Evolutionary conservation across 2,797 vertebrate species (phyloP).

Genomic region (Sphenopsis melanotis): DNA sequence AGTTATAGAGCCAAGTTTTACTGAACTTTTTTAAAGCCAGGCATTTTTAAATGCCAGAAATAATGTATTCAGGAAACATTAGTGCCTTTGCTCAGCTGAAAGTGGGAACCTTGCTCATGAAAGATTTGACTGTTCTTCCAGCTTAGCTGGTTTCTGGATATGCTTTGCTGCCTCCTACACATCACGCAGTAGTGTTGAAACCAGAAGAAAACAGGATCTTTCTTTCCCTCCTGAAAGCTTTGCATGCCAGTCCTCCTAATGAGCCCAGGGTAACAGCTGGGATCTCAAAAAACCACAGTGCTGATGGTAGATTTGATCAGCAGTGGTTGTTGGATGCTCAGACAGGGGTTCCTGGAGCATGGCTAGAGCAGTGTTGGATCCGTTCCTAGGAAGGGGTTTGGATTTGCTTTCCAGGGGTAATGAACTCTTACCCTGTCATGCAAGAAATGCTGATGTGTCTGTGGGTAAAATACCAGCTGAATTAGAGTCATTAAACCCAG

Average conservation of each 20-base stretch:
- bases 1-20: not conserved
- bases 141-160: not conserved
- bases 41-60: not conserved
- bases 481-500: constrained; percentile 19
- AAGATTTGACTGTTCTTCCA: not conserved
- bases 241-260: not conserved
- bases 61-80: not conserved
- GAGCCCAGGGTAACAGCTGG: not conserved
- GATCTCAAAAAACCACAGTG: not conserved
- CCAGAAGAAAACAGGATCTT: not conserved
- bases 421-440: not conserved
- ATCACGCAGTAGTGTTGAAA: not conserved
- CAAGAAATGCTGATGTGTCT: not conserved
- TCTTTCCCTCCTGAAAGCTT: not conserved
- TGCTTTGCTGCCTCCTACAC: not conserved
- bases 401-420: not conserved
- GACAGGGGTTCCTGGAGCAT: not conserved
- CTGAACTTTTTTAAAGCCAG: not conserved
- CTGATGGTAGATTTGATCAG: not conserved
- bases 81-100: not conserved
- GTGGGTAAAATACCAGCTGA: constrained; percentile 15
- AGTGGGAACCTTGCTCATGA: not conserved
- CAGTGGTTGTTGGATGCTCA: not conserved
- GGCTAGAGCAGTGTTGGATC: not conserved
- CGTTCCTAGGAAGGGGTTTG: not conserved